Base-by-base conservation (phyloP, 2,888 invertebrate genomes). In the Andrena dorsata region DNA sequence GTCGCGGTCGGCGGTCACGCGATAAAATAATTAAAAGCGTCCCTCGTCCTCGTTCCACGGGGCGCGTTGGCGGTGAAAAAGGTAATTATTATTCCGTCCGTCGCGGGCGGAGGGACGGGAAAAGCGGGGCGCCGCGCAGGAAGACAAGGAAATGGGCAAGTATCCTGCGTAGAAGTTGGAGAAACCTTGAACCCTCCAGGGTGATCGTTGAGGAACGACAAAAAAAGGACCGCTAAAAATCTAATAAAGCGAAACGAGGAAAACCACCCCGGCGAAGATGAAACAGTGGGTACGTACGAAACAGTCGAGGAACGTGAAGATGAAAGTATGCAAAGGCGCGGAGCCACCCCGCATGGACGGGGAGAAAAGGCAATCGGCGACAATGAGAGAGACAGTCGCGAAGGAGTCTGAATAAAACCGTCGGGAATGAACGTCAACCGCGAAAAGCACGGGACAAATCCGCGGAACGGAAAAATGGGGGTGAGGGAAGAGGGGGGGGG, bases 1-100 rank as follows among this genome's bases (percentile, higher is more conserved):
- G 83, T 82, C 70, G 86, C 78, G 86, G 83, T 85, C 77, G 77
- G 82, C 77, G 88, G 86, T 85, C 86, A 86, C 86, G 88, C 88
- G 88, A 88, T 88, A 88, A 88, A 88, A 88, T 88, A 88, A 88
- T 88, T 88, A 88, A 88, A 88, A 80, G 41, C 86, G 83, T 85
- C 82, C 88, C 83, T 71, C 76, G 65, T 77, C 68, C 79, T 82
- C 72, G 76, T 80, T 80, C 80, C 80, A 60, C 79, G 65, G 71
- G 47, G 66, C 72, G 80, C 78, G 74, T 61, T 61, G 78, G 70
- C 80, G 83, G 80, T 82, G 88, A 86, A 88, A 88, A 88, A 83
- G 88, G 85, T 88, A 88, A 88, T 88, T 88, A 88, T 88, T 88
- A 86, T 88, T 88, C 88, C 74, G 76, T 70, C 83, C 66, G 77